A percentile compares a stretch with the other conserved stretches of the same genome.
Conservation (phyloP, 2,797 vertebrate genomes). For the Chelon labrosus region DNA sequence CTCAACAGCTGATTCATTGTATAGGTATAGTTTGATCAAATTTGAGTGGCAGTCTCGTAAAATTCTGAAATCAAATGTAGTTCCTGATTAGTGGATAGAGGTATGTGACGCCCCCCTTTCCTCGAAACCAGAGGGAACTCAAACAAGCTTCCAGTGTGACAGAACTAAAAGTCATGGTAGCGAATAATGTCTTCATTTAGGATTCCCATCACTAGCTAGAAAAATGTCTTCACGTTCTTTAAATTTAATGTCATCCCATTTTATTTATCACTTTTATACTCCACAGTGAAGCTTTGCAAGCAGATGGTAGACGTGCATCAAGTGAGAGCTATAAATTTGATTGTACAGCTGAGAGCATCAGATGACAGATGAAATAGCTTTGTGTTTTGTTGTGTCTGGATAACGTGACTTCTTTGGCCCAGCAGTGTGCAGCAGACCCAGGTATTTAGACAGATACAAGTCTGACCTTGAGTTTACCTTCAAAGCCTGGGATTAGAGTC, state of each 20-base stretch:
- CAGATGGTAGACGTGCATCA: conserved; percentile 19
- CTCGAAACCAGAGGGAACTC: neutral
- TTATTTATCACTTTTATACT: conserved; percentile 14
- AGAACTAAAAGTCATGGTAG: neutral
- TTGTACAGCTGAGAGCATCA: conserved; percentile 12
- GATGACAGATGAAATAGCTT: conserved; percentile 36
- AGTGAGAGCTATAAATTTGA: conserved; percentile 28
- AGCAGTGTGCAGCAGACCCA: conserved; percentile 7
- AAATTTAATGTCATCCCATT: neutral
- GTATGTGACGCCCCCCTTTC: neutral
- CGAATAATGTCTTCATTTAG: neutral
- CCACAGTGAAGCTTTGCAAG: neutral
- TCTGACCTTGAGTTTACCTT: conserved; percentile 42
- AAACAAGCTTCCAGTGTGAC: neutral
- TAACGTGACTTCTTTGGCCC: neutral
- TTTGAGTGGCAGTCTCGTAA: too few species aligned
- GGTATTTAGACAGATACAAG: conserved; percentile 3
- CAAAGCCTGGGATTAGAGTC: conserved; percentile 11
- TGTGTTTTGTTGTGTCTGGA: conserved; percentile 16
- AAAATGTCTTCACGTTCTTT: neutral
- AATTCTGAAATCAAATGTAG: too few species aligned
- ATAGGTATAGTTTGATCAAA: too few species aligned
- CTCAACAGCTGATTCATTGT: too few species aligned
- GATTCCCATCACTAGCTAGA: neutral
- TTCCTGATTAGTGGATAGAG: too few species aligned